Conservation (phyloP, 30 jellyfish, hydroid and myxozoan species). For the Chrysaora quinquecirrha region DNA sequence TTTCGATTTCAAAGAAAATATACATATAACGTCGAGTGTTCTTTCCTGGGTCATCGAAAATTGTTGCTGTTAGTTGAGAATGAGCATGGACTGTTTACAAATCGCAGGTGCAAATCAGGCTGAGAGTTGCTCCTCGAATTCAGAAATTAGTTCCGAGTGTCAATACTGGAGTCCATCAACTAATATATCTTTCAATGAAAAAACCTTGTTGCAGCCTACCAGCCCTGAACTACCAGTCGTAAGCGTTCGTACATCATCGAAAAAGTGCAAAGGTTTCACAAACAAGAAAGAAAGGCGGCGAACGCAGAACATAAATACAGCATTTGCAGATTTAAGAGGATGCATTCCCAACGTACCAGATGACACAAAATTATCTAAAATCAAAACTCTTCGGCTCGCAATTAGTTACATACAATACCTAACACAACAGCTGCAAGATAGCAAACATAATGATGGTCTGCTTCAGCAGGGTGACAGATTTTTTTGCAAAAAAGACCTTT, state of each 20-base stretch:
- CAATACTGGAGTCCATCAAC: slow-evolving; percentile 53
- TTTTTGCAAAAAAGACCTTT: neutral
- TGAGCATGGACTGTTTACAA: no score
- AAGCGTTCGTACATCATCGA: neutral
- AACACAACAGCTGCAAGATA: slow-evolving; percentile 72
- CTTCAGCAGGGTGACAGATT: slow-evolving; percentile 16
- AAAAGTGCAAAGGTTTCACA: slow-evolving; percentile 9
- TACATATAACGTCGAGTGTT: no score
- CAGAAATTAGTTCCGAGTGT: slow-evolving; percentile 54
- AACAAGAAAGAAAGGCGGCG: slow-evolving; percentile 72
- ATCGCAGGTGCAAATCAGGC: neutral
- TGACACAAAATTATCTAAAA: slow-evolving; percentile 85
- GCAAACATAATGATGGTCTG: slow-evolving; percentile 33
- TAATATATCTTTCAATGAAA: neutral
- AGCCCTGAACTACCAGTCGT: slow-evolving; percentile 64
- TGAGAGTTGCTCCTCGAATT: slow-evolving; percentile 27
- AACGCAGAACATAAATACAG: slow-evolving; percentile 73
- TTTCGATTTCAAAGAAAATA: no score
- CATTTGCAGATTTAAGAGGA: slow-evolving; percentile 81
- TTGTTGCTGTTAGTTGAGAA: no score
- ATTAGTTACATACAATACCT: slow-evolving; percentile 81
- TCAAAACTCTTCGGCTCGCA: slow-evolving; percentile 81
- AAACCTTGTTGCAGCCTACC: slow-evolving; percentile 53
- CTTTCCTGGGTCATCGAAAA: no score
- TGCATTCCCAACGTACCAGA: slow-evolving; percentile 87